Conservation (phyloP, 2,888 invertebrate genomes). For the Dioctria rufipes region DNA sequence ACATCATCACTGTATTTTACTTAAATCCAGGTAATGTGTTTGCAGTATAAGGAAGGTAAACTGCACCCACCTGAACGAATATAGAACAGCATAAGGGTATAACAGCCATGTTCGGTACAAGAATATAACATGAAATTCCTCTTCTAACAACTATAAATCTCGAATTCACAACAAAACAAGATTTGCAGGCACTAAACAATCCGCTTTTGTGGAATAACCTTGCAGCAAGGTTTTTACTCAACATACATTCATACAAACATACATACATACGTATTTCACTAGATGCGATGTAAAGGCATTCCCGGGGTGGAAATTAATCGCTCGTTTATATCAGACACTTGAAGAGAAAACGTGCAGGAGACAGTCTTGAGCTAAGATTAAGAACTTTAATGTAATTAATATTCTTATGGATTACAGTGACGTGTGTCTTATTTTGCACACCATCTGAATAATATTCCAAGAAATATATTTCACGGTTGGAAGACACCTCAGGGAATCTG, state of each 20-base stretch:
- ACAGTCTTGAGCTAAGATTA: slow-evolving; percentile 51
- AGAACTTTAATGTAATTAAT: slow-evolving; percentile 51
- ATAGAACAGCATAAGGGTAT: neutral
- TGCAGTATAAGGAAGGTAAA: neutral
- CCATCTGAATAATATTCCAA: slow-evolving; percentile 51
- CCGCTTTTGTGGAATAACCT: slow-evolving; percentile 31
- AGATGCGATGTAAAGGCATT: slow-evolving; percentile 35
- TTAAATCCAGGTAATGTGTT: neutral
- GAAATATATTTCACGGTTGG: slow-evolving; percentile 46
- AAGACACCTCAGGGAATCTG: slow-evolving; percentile 40
- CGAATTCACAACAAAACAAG: slow-evolving; percentile 39
- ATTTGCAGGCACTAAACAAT: slow-evolving; percentile 42
- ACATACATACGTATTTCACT: slow-evolving; percentile 2
- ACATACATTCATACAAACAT: too few relatives aligned
- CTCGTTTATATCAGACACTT: slow-evolving; percentile 54
- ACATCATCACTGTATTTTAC: neutral
- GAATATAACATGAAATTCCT: slow-evolving; percentile 36
- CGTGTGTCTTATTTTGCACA: slow-evolving; percentile 54
- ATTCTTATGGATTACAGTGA: slow-evolving; percentile 53
- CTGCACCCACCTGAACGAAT: neutral
- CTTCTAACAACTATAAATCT: slow-evolving; percentile 47
- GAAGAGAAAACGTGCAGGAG: slow-evolving; percentile 49
- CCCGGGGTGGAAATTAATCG: slow-evolving; percentile 51
- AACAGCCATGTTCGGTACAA: slow-evolving; percentile 1
- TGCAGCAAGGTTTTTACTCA: slow-evolving; percentile 31